Base-by-base conservation (phyloP, 2,888 invertebrate genomes). In the Conops quadrifasciatus region DNA sequence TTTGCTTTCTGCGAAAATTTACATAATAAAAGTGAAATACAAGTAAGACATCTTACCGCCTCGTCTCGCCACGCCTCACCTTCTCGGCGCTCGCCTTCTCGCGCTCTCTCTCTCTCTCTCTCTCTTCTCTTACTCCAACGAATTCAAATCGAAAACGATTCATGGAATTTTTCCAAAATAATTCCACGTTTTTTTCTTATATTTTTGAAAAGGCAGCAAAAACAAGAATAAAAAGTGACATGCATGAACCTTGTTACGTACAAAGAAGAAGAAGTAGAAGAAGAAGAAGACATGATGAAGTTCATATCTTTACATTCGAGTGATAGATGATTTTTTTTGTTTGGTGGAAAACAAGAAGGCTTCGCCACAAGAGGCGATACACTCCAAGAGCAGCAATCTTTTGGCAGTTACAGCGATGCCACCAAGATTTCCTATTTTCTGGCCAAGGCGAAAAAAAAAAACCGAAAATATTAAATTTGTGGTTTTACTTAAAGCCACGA, bases 91-190 rank as follows among this genome's bases (percentile, higher is more conserved):
- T 49, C n/a, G 2, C 49, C 49, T 49, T 11, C 49, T 19, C 7
- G 15, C 2, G 15, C 53, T 36, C 24, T 28, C 58, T 58, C 15
- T 2, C 24, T 16, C 28, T 16, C 28, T 58, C 58, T 28, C 7
- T 21, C 5, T 56, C 3, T 21, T 56, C 56, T 56, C 7, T 21
- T 24, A 5, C 11, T 21, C 13, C 24, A 11, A 36, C 53, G 56
- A 36, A 24, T 58, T 28, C 21, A 26, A 36, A 62, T 24, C 21
- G 36, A 68, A 45, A 68, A 62, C 51, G 24, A 51, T 68, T 68
- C 30, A 68, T 68, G 68, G 68, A 68, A 60, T 62, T 43, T 68
- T 68, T 68, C 68, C 68, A 68, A 68, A 68, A 68, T 60, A 51
- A 68, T 68, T 68, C 53, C 45, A 21, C 43, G 43, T 21, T 24